Percentiles rank a stretch among this genome's conserved stretches.
Evolutionary conservation across 2,888 invertebrate species (phyloP).

Genomic region (Drosophila setosimentum): DNA sequence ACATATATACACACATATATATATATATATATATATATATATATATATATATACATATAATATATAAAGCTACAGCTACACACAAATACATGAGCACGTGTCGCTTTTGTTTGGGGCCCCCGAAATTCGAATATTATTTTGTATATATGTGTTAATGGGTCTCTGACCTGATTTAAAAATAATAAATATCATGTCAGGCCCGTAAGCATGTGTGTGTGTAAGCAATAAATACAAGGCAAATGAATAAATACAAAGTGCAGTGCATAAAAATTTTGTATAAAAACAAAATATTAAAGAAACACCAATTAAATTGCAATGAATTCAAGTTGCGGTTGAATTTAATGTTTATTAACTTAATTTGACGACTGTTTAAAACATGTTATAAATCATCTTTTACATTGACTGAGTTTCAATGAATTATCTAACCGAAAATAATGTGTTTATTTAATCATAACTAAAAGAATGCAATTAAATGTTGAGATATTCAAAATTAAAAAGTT

Average conservation of each 20-base stretch:
- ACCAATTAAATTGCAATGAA: constrained; percentile 28
- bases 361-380: constrained; percentile 1
- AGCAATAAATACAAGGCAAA: constrained; percentile 43
- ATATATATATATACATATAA: neutral
- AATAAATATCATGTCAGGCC: constrained; percentile 64
- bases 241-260: constrained; percentile 13
- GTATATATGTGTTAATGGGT: constrained; percentile 81
- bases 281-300: neutral
- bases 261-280: constrained; percentile 2
- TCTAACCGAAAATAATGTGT: neutral
- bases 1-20: constrained; percentile 27
- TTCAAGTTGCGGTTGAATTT: constrained; percentile 21
- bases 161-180: constrained; percentile 84
- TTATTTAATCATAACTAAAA: neutral
- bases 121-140: constrained; percentile 5
- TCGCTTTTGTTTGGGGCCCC: constrained; percentile 29
- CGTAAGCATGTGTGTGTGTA: constrained; percentile 33
- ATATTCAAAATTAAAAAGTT: too few relatives aligned
- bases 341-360: constrained; percentile 16
- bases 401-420: neutral
- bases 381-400: neutral
- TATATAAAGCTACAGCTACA: constrained; percentile 10
- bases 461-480: neutral
- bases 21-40: constrained; percentile 1
- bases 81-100: constrained; percentile 33